phyloP scores from a whole-genome alignment of 2,797 vertebrate genomes.

The Syngnathus rostellatus region DNA sequence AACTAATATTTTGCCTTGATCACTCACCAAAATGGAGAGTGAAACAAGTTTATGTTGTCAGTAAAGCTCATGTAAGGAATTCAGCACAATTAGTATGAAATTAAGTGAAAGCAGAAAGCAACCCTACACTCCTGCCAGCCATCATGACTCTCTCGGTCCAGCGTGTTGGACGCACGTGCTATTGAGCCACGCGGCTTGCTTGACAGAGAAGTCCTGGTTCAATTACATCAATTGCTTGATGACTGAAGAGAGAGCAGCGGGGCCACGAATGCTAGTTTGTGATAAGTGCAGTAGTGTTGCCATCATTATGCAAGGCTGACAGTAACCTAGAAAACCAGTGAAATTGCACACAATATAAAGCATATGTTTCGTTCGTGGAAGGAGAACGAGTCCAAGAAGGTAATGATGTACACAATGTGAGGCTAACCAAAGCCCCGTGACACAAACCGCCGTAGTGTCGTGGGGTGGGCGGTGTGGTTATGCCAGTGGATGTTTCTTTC shows the following conservation, averaged over 20 bases:
- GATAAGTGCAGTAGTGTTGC: conserved; percentile 86
- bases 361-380: conserved; percentile 70
- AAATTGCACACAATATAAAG: conserved; percentile 66
- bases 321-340: conserved; percentile 63
- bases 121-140: conserved; percentile 60
- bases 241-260: conserved; percentile 88
- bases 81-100: conserved; percentile 96
- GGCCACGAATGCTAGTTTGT: conserved; percentile 92
- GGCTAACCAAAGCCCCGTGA: conserved; percentile 47
- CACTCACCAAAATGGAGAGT: neutral
- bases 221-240: conserved; percentile 93
- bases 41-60: neutral
- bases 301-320: conserved; percentile 69
- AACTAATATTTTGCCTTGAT: neutral
- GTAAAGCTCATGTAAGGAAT: conserved; percentile 76
- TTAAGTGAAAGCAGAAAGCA: conserved; percentile 82
- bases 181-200: conserved; percentile 76
- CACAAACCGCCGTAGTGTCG: conserved; percentile 39
- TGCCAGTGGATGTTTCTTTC: conserved; percentile 38
- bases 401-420: conserved; percentile 47
- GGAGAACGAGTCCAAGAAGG: conserved; percentile 62
- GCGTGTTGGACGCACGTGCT: conserved; percentile 75
- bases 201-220: conserved; percentile 82
- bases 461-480: conserved; percentile 33
- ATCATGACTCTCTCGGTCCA: conserved; percentile 85